Conservation (phyloP, 1,140 invertebrate species). For the Drosophila serrata region DNA sequence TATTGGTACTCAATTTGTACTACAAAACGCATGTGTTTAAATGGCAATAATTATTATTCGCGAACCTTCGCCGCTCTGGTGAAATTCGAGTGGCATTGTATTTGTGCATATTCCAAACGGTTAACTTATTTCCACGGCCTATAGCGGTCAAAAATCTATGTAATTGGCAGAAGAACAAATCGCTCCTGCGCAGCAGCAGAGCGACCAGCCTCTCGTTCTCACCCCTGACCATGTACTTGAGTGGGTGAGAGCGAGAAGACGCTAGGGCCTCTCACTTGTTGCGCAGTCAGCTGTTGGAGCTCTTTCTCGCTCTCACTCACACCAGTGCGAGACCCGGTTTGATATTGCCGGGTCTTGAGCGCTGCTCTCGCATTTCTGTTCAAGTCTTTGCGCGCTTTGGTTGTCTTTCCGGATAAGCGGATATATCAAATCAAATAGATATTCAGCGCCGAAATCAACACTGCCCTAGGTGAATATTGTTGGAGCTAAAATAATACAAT, state of each 20-base stretch:
- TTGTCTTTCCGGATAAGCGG: slow-evolving; percentile 1
- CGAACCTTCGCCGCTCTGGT: slow-evolving; percentile 58
- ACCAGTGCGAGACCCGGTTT: neutral
- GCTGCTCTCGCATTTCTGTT: neutral
- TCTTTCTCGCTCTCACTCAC: slow-evolving; percentile 15
- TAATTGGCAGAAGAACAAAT: slow-evolving; percentile 52
- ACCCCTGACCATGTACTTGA: neutral
- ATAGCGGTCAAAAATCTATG: slow-evolving; percentile 49
- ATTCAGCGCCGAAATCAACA: neutral
- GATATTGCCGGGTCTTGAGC: slow-evolving; percentile 4
- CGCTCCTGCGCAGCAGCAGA: slow-evolving; percentile 8
- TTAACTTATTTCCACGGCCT: slow-evolving; percentile 40
- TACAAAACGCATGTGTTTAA: neutral
- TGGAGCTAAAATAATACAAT: slow-evolving; percentile 9
- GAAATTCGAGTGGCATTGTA: slow-evolving; percentile 60
- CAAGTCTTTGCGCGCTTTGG: slow-evolving; percentile 20
- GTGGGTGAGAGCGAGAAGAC: slow-evolving; percentile 36
- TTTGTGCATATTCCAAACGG: slow-evolving; percentile 61
- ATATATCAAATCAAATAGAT: slow-evolving; percentile 14
- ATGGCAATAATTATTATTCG: slow-evolving; percentile 27
- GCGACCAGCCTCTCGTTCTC: neutral
- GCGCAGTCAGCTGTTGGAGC: slow-evolving; percentile 33
- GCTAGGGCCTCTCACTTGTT: slow-evolving; percentile 47
- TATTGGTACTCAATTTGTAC: neutral
- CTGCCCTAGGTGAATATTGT: slow-evolving; percentile 64